phyloP scores from a whole-genome alignment of 2,797 vertebrate species.

The Danio kyathit region DNA sequence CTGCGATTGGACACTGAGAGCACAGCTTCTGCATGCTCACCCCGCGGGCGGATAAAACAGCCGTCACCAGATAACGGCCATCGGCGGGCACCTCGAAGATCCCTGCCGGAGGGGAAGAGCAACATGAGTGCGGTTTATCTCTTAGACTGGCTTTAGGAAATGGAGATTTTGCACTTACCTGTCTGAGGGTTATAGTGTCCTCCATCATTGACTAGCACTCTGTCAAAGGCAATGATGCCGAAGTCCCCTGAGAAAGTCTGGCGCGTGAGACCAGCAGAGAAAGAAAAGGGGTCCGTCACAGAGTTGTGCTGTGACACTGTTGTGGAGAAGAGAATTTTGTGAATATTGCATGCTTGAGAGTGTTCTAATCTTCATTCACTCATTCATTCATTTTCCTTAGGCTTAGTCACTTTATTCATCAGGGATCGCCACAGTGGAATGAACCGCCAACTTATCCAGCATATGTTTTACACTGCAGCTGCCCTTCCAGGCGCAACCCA shows the following conservation, averaged over 20 bases:
- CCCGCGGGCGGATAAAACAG: conserved; percentile 85
- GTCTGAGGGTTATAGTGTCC: conserved; percentile 89
- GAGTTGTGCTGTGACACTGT: conserved; percentile 63
- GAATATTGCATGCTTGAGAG: neutral
- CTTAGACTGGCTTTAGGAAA: neutral
- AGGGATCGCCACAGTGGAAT: too few relatives aligned
- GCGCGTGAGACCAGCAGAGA: conserved; percentile 91
- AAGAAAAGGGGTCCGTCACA: conserved; percentile 83
- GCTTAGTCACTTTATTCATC: too few relatives aligned
- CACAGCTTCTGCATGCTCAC: conserved; percentile 85
- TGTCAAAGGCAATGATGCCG: conserved; percentile 90
- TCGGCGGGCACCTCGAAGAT: conserved; percentile 88
- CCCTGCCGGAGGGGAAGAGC: conserved; percentile 74
- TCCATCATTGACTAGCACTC: conserved; percentile 93
- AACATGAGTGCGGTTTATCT: neutral
- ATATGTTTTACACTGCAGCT: too few relatives aligned
- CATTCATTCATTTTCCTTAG: too few relatives aligned
- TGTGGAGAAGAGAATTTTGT: conserved; percentile 26
- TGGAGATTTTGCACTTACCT: conserved; percentile 77
- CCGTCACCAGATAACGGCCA: conserved; percentile 91
- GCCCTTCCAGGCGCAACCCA: too few relatives aligned
- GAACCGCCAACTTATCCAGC: too few relatives aligned
- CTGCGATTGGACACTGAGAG: conserved; percentile 91
- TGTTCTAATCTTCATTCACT: neutral
- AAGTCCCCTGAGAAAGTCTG: conserved; percentile 80